Conservation (phyloP, 2,888 invertebrate genomes). For the Apotomis betuletana region DNA sequence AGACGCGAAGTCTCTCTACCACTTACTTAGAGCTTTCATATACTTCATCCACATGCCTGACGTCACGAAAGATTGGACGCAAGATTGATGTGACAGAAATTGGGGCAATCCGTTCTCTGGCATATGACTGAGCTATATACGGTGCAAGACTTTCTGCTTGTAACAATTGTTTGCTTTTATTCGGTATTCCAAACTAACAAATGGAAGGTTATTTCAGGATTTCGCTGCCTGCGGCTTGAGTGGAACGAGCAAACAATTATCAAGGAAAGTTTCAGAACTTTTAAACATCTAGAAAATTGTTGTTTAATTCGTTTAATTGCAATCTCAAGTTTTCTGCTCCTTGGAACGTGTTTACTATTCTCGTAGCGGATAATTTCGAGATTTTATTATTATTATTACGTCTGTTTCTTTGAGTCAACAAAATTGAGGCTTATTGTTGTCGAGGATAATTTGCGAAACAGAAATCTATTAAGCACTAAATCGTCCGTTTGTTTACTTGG, state of each 20-base stretch:
- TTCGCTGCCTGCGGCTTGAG: constrained; percentile 21
- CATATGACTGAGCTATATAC: constrained; percentile 29
- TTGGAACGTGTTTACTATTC: background rate
- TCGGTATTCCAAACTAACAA: constrained; percentile 22
- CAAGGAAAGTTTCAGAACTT: constrained; percentile 9
- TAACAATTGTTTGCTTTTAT: constrained; percentile 32
- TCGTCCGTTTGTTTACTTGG: constrained; percentile 3
- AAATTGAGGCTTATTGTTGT: background rate
- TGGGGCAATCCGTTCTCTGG: constrained; percentile 34
- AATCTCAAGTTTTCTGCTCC: background rate
- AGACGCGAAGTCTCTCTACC: constrained; percentile 69
- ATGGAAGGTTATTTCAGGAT: constrained; percentile 35
- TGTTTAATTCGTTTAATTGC: constrained; percentile 10
- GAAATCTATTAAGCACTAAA: constrained; percentile 19
- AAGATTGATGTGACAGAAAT: constrained; percentile 40
- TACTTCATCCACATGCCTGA: constrained; percentile 50
- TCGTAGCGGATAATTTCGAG: background rate
- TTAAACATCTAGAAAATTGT: constrained; percentile 16
- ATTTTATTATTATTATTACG: background rate
- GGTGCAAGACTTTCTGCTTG: constrained; percentile 28
- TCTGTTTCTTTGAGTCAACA: background rate
- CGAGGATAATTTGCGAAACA: constrained; percentile 13
- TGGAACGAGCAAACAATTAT: constrained; percentile 22
- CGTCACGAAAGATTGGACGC: constrained; percentile 46
- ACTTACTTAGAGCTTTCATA: constrained; percentile 70